Conservation (phyloP, 2,113 vertebrate genomes). For the Tragelaphus scriptus region DNA sequence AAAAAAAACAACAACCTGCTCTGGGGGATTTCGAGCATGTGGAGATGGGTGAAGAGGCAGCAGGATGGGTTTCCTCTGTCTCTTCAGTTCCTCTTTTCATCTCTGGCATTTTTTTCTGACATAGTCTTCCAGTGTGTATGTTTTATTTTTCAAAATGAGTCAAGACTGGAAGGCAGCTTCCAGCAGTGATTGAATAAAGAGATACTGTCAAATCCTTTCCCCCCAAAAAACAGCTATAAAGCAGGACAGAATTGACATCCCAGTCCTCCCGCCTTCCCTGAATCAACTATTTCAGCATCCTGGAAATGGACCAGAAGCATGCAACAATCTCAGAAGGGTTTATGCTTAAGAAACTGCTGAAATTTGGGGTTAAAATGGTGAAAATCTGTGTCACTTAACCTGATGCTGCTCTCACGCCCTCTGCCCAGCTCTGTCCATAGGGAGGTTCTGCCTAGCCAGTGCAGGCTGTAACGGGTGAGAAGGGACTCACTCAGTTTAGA, state of each 20-base stretch:
- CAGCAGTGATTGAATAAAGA: not conserved
- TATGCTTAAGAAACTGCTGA: not conserved
- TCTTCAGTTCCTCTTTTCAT: too few species aligned
- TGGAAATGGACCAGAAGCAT: not conserved
- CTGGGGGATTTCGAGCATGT: not conserved
- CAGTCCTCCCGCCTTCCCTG: not conserved
- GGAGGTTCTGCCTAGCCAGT: not conserved
- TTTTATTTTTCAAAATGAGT: slow-evolving; percentile 40
- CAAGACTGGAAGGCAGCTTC: not conserved
- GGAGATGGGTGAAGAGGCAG: not conserved
- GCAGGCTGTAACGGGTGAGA: not conserved
- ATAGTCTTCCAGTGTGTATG: not conserved
- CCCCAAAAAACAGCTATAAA: not conserved
- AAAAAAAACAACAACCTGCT: not conserved
- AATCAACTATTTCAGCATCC: not conserved
- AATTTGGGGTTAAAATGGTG: not conserved
- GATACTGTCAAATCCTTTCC: not conserved
- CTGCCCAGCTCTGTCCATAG: not conserved
- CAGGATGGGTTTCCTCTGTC: too few species aligned
- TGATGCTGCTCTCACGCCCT: not conserved
- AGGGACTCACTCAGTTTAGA: not conserved
- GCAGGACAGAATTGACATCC: not conserved
- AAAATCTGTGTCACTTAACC: not conserved
- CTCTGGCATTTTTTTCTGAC: not conserved
- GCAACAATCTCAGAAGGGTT: not conserved